These are phyloP conservation scores for Ladona fulva DNA, from an alignment of 1,140 invertebrate genomes.

Conservation along the genomic window DNA sequence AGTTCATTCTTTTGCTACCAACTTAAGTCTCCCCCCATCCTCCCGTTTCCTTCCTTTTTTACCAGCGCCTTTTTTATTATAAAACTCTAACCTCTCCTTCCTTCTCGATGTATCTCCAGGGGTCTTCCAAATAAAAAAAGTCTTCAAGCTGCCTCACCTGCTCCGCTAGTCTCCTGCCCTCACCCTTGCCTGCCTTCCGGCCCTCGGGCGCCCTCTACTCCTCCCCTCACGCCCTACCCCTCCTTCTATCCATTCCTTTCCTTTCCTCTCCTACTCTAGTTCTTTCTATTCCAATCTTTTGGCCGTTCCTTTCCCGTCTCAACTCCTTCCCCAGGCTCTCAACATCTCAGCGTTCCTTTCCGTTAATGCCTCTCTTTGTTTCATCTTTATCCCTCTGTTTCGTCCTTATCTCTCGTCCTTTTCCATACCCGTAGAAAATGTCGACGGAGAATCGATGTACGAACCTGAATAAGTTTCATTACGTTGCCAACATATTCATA, in stretches of 20 bases:
- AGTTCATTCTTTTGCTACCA: neutral
- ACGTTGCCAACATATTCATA: no score
- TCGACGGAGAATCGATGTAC: no score
- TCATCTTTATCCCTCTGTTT: no score
- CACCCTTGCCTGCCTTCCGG: neutral
- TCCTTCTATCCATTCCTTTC: neutral
- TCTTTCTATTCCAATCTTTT: no score
- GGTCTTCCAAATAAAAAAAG: neutral
- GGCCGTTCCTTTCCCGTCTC: no score
- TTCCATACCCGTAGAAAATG: no score
- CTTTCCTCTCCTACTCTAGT: neutral
- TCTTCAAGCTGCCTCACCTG: neutral
- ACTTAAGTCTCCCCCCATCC: neutral
- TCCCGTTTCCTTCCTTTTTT: neutral
- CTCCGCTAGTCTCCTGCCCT: neutral
- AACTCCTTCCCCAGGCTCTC: no score
- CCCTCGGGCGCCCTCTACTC: neutral
- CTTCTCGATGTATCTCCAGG: neutral
- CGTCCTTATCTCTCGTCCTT: no score
- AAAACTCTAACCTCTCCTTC: neutral
- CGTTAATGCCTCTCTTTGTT: no score
- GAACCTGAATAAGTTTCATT: no score
- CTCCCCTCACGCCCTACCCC: neutral
- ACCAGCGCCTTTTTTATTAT: neutral
- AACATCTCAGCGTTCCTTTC: no score